Evolutionary conservation across 2,888 invertebrate genomes (phyloP), one percentile per base, ranked within the genome.

Genomic region (Drosophila infuscata): DNA sequence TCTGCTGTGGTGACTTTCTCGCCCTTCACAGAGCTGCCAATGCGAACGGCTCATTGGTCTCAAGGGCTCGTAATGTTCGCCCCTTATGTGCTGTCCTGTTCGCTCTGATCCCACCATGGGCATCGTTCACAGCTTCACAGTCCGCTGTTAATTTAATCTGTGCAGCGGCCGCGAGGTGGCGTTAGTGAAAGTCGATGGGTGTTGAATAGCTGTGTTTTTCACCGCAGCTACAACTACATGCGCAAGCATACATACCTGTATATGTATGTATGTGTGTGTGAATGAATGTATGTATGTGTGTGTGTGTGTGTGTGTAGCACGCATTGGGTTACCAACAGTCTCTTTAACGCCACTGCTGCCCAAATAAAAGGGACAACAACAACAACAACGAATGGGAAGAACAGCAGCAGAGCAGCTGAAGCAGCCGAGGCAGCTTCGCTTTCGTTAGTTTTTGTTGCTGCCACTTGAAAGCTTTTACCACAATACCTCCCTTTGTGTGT

Each of bases 81-180:
- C 38, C 43, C 38, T 46, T 49, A 52, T 64, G 56, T 56, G 36
- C 38, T 36, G n/a, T 38, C 54, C 38, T 32, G 30, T 49, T 60
- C 43, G 64, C n/a, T 51, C 65, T 74, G 83, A 80, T 83, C 89
- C 73, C 83, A 81, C 79, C 84, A 84, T 87, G 71, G 66, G 57
- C 72, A 60, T 73, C 76, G 53, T 73, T 63, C 30, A 29, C 56
- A 25, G 66, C 53, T 64, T 74, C 78, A 70, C 75, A 76, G 74
- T 20, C 74, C 70, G 74, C 88, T 88, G 76, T 91, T 92, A 91
- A 91, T 90, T 91, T 91, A 91, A 92, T 92, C 88, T 89, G 67
- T 63, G 66, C 84, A 74, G 83, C 83, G 82, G 82, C 90, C 93
- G 90, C 90, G 82, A 92, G 92, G 82, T 92, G 93, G 92, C 90